phyloP scores from a whole-genome alignment of 2,797 vertebrate species.

The Siniperca obscura region DNA sequence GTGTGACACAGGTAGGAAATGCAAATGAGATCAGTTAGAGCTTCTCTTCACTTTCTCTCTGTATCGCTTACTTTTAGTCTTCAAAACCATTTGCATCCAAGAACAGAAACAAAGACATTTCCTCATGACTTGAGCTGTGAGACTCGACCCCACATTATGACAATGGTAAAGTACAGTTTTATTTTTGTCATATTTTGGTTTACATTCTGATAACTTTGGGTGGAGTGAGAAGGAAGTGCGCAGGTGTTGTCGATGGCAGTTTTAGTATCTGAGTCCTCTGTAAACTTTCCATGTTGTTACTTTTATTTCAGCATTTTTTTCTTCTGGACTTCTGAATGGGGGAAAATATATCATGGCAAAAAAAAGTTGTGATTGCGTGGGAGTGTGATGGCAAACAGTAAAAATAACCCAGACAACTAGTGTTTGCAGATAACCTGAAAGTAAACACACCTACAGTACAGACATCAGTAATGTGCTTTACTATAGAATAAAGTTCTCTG shows the following conservation, averaged over 20 bases:
- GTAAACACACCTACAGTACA: constrained; percentile 15
- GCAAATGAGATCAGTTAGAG: constrained; percentile 74
- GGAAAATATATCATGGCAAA: not conserved
- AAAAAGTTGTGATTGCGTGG: constrained; percentile 5
- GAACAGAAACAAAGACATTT: constrained; percentile 56
- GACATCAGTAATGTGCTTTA: not conserved
- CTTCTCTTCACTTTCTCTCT: constrained; percentile 42
- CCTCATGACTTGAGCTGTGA: constrained; percentile 64
- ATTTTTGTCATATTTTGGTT: constrained; percentile 23
- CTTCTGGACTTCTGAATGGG: not conserved
- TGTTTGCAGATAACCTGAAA: not conserved
- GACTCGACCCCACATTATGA: constrained; percentile 48
- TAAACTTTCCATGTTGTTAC: not conserved
- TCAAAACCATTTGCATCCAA: constrained; percentile 65
- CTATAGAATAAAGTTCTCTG: not conserved
- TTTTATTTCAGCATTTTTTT: constrained; percentile 13
- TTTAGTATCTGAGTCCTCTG: not conserved
- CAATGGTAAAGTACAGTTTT: constrained; percentile 78
- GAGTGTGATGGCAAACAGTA: constrained; percentile 19
- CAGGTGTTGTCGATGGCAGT: constrained; percentile 5
- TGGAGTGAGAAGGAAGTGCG: constrained; percentile 59
- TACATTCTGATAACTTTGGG: constrained; percentile 1
- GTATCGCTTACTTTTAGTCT: constrained; percentile 42
- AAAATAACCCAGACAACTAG: not conserved
- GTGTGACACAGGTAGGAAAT: constrained; percentile 73